phyloP scores from a whole-genome alignment of 2,888 invertebrate genomes.

The Eurytoma adleriae region DNA sequence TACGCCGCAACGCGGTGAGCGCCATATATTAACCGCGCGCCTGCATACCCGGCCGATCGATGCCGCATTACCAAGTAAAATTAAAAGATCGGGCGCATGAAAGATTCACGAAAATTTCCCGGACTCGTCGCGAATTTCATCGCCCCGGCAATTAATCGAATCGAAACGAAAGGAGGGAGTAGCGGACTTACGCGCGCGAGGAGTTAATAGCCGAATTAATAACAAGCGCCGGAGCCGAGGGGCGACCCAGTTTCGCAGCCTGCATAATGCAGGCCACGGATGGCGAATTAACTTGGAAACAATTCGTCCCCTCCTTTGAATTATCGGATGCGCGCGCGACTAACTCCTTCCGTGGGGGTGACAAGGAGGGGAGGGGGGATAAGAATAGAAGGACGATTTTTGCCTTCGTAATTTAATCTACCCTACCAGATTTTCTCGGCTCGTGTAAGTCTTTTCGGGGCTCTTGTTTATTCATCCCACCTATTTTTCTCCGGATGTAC shows the following conservation, averaged over 20 bases:
- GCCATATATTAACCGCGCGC: neutral
- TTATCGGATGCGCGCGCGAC: conserved; percentile 16
- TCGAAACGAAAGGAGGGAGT: neutral
- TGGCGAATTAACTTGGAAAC: conserved; percentile 31
- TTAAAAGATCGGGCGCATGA: conserved; percentile 41
- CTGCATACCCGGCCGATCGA: neutral
- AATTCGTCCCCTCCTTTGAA: conserved; percentile 34
- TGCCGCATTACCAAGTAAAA: conserved; percentile 32
- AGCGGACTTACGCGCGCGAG: neutral
- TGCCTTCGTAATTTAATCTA: too few species aligned
- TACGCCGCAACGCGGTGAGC: neutral
- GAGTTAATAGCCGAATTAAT: conserved; percentile 42
- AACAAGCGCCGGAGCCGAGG: conserved; percentile 11
- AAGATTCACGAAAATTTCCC: conserved; percentile 34
- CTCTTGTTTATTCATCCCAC: too few species aligned
- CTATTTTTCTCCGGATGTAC: too few species aligned
- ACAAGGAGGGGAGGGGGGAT: too few species aligned
- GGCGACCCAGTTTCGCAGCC: conserved; percentile 26
- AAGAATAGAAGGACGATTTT: too few species aligned
- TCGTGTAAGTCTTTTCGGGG: too few species aligned
- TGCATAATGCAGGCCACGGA: conserved; percentile 21
- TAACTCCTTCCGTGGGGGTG: neutral
- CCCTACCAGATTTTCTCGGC: too few species aligned
- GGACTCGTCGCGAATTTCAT: neutral
- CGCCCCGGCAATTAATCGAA: conserved; percentile 31